These are phyloP conservation scores for Zosterops borbonicus DNA, from an alignment of 2,113 vertebrate species.

Conservation along the genomic window DNA sequence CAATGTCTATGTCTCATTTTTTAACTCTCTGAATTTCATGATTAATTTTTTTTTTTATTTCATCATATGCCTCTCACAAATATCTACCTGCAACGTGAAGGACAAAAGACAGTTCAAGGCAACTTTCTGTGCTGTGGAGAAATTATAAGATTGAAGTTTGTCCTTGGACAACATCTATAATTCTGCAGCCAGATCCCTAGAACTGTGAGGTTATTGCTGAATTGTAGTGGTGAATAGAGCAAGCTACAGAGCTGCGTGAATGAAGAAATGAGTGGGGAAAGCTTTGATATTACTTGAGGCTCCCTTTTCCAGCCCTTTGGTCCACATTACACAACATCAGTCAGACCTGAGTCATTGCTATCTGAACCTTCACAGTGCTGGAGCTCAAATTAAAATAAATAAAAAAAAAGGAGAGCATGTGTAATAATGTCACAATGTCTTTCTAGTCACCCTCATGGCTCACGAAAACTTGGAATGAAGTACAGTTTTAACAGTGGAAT, in stretches of 20 bases:
- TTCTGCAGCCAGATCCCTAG: not conserved
- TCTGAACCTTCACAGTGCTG: not conserved
- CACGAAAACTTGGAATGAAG: conserved; percentile 27
- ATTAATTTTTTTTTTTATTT: not conserved
- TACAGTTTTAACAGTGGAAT: not conserved
- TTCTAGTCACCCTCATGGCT: not conserved
- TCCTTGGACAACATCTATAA: not conserved
- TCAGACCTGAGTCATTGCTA: not conserved
- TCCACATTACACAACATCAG: not conserved
- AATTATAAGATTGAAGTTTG: not conserved
- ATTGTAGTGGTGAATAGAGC: not conserved
- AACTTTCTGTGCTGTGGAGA: not conserved
- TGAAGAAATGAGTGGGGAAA: not conserved
- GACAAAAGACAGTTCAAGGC: not conserved
- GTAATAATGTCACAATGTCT: not conserved
- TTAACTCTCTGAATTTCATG: not conserved
- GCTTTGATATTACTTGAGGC: not conserved
- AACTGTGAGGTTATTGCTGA: not conserved
- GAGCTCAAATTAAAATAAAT: not conserved
- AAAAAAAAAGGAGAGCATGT: not conserved
- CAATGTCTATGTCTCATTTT: not conserved
- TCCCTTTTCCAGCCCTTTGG: not conserved
- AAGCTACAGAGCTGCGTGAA: not conserved
- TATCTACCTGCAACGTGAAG: not conserved
- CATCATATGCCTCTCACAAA: not conserved